Percentiles rank a stretch among this genome's conserved stretches.
These are phyloP conservation scores for Eremobia ochroleuca DNA, from an alignment of 2,888 invertebrate species.

Conservation along the genomic window DNA sequence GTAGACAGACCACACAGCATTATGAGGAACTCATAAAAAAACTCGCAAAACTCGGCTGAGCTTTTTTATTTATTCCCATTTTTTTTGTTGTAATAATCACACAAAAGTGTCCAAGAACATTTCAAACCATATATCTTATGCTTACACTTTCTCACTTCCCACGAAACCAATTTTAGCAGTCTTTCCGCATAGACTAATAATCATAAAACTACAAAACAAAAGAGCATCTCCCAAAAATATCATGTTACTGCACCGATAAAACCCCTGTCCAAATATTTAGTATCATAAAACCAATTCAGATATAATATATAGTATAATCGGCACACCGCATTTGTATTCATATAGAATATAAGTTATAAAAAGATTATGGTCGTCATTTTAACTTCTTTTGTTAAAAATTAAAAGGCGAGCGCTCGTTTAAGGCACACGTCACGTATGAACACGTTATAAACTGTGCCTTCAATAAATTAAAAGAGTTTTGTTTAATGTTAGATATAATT, in stretches of 20 bases:
- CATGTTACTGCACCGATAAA: conserved; percentile 88
- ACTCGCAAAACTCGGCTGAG: neutral
- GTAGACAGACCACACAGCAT: neutral
- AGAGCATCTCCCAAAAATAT: conserved; percentile 86
- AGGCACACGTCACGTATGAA: conserved; percentile 85
- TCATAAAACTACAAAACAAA: conserved; percentile 86
- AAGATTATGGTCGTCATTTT: conserved; percentile 86
- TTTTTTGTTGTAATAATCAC: conserved; percentile 1
- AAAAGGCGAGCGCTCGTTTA: conserved; percentile 84
- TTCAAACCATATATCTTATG: conserved; percentile 36
- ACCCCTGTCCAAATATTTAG: conserved; percentile 90
- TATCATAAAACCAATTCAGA: conserved; percentile 89
- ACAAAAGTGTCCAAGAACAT: conserved; percentile 5
- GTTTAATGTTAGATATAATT: conserved; percentile 74
- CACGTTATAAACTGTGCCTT: conserved; percentile 84
- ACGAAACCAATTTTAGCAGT: conserved; percentile 82
- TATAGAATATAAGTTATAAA: conserved; percentile 84
- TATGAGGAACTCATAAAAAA: neutral
- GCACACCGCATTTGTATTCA: conserved; percentile 87
- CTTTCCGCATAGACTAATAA: conserved; percentile 87
- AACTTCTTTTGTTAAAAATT: conserved; percentile 87
- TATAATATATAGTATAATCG: conserved; percentile 89
- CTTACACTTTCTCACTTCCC: conserved; percentile 62
- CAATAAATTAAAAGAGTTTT: conserved; percentile 85
- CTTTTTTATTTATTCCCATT: neutral